These are phyloP conservation scores for Talpa occidentalis DNA, from an alignment of 2,113 vertebrate genomes.

Conservation along the genomic window DNA sequence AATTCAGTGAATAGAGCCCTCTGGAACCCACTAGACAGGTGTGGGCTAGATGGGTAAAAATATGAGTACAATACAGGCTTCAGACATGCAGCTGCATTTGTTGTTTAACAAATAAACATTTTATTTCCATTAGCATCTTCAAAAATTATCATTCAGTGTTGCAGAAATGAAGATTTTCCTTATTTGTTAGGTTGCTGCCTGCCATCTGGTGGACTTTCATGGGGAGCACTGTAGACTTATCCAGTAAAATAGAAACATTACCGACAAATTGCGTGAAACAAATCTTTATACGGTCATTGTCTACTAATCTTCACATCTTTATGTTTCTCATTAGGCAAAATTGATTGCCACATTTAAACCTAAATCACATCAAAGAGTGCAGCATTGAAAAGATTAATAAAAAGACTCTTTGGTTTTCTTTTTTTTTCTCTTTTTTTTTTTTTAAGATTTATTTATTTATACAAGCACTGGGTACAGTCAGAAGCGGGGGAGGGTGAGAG, in stretches of 20 bases:
- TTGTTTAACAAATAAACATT: slow-evolving; percentile 5
- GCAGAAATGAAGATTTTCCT: background rate
- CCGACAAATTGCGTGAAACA: background rate
- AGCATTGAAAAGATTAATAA: background rate
- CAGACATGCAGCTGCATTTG: background rate
- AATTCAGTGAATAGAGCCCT: background rate
- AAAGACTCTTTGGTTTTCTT: slow-evolving; percentile 18
- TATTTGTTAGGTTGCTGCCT: background rate
- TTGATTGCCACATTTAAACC: background rate
- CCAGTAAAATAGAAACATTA: background rate
- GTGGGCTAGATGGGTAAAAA: background rate
- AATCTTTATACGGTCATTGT: background rate
- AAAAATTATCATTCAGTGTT: background rate
- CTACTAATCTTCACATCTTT: background rate
- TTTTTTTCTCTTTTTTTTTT: too few relatives aligned
- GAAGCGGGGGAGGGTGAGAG: too few relatives aligned
- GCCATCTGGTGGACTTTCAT: slow-evolving; percentile 62
- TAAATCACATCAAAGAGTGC: background rate
- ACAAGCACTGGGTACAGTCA: too few relatives aligned
- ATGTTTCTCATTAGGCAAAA: background rate
- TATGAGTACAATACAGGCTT: background rate
- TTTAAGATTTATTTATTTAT: too few relatives aligned
- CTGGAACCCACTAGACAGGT: background rate
- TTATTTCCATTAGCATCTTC: background rate
- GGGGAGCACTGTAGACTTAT: background rate